Conservation (phyloP, 1,140 invertebrate genomes). For the Lucilia cuprina region DNA sequence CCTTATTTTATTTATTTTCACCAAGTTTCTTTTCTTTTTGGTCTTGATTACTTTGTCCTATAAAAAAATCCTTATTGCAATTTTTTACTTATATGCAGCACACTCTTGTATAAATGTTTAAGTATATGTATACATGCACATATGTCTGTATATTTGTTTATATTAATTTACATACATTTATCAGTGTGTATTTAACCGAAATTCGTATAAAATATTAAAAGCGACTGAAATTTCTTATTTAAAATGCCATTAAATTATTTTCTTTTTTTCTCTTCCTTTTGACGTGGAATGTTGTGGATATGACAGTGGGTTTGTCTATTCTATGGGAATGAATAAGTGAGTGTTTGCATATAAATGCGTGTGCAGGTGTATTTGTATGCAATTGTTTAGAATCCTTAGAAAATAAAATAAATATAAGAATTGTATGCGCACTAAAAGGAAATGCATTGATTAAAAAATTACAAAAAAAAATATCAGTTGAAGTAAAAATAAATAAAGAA, state of each 20-base stretch:
- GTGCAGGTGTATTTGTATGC: background rate
- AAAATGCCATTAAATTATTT: constrained; percentile 63
- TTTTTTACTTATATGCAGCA: background rate
- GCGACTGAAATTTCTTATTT: constrained; percentile 62
- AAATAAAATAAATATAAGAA: background rate
- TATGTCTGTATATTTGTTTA: background rate
- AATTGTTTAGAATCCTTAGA: background rate
- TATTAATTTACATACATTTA: background rate
- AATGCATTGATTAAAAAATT: too few species aligned
- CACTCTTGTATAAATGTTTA: background rate
- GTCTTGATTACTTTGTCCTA: constrained; percentile 8
- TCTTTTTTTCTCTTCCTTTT: constrained; percentile 14
- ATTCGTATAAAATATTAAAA: constrained; percentile 61
- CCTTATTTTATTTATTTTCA: background rate
- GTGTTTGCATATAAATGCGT: background rate
- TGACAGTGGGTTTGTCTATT: constrained; percentile 44
- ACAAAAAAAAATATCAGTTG: too few species aligned
- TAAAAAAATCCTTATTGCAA: background rate
- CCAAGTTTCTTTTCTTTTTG: background rate
- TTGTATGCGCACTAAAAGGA: background rate
- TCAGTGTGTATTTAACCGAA: constrained; percentile 45
- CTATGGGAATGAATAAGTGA: background rate
- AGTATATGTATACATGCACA: background rate
- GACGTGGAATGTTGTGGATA: too few species aligned
- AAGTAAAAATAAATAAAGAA: too few species aligned